These are phyloP conservation scores for Brenthis ino DNA, from an alignment of 2,888 invertebrate species.

Conservation along the genomic window DNA sequence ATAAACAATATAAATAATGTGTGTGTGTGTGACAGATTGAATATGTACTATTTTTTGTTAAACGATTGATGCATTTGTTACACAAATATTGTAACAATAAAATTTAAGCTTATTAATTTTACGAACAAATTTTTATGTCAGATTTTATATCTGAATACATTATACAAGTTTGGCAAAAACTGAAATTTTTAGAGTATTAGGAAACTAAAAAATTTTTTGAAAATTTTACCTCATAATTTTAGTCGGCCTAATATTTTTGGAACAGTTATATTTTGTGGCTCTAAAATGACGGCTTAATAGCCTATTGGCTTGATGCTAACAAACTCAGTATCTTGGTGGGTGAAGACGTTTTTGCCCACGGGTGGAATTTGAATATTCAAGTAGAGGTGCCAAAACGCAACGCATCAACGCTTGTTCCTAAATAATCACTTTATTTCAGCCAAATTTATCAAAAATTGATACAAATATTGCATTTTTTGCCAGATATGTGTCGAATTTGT, in stretches of 20 bases:
- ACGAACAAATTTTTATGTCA: not conserved
- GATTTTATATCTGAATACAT: not conserved
- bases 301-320: constrained; percentile 26
- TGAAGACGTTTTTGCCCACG: not conserved
- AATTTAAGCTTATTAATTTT: not conserved
- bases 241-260: constrained; percentile 18
- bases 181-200: constrained; percentile 2
- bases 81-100: not conserved
- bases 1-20: constrained; percentile 1
- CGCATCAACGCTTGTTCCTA: constrained; percentile 9
- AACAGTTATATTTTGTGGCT: constrained; percentile 8
- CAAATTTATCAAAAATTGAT: constrained; percentile 5
- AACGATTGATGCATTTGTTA: constrained; percentile 12
- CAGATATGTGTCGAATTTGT: constrained; percentile 12
- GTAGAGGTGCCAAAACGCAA: constrained; percentile 37
- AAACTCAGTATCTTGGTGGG: not conserved
- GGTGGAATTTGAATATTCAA: constrained; percentile 1
- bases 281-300: constrained; percentile 11
- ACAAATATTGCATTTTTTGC: not conserved
- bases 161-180: not conserved
- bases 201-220: not conserved
- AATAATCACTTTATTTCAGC: not conserved
- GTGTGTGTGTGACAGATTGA: not conserved
- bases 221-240: not conserved
- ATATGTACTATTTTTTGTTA: constrained; percentile 5